These are phyloP conservation scores for Apotomis turbidana DNA, from an alignment of 2,888 invertebrate species.

Conservation along the genomic window DNA sequence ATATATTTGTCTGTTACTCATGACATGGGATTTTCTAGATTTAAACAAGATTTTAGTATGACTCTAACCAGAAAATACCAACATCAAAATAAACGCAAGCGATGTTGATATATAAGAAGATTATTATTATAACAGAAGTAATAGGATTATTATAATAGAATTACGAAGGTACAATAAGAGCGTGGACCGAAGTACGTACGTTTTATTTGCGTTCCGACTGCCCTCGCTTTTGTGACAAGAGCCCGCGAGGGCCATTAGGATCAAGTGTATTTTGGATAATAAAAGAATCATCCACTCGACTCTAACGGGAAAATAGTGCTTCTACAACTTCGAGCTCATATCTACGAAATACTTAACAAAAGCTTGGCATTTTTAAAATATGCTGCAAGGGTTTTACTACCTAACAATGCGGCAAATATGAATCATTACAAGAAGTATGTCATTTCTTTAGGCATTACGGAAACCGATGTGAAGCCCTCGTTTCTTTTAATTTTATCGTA, in stretches of 20 bases:
- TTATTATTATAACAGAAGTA: slow-evolving; percentile 16
- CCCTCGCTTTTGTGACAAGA: slow-evolving; percentile 67
- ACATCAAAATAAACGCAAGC: background rate
- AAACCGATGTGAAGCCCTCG: too few species aligned
- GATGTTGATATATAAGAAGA: background rate
- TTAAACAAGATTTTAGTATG: too few species aligned
- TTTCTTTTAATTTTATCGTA: too few species aligned
- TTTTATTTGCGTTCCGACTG: slow-evolving; percentile 67
- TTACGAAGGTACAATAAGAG: slow-evolving; percentile 51
- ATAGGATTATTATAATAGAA: slow-evolving; percentile 31
- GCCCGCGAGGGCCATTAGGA: slow-evolving; percentile 63
- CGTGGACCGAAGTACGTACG: slow-evolving; percentile 50
- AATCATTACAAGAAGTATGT: background rate
- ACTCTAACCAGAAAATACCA: background rate
- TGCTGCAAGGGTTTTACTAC: background rate
- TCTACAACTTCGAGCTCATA: slow-evolving; percentile 8
- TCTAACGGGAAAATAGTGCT: slow-evolving; percentile 56
- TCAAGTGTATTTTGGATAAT: slow-evolving; percentile 70
- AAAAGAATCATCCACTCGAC: slow-evolving; percentile 66
- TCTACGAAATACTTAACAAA: background rate
- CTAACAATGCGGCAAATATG: background rate
- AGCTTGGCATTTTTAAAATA: background rate
- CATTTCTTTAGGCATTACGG: too few species aligned
- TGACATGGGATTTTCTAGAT: too few species aligned
- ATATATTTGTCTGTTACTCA: too few species aligned